Conservation (phyloP, 2,113 vertebrate species). For the Mesoclemmys tuberculata region DNA sequence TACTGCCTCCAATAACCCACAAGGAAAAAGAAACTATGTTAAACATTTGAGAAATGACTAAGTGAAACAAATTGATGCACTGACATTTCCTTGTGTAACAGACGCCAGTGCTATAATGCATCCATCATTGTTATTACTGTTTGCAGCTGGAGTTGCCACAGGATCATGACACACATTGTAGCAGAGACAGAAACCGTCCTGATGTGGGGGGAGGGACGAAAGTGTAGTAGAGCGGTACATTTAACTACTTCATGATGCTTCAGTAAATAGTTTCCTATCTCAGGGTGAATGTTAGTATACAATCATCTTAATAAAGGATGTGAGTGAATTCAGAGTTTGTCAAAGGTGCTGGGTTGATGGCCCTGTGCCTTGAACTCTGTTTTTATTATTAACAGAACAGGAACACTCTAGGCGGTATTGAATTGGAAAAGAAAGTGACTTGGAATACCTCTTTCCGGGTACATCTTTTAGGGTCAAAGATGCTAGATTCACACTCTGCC, state of each 20-base stretch:
- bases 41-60: conserved; percentile 53
- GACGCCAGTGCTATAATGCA: not conserved
- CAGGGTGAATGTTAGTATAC: not conserved
- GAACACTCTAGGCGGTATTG: not conserved
- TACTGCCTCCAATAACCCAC: conserved; percentile 5
- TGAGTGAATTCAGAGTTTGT: not conserved
- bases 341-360: not conserved
- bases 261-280: not conserved
- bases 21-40: conserved; percentile 33
- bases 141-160: conserved; percentile 12
- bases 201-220: not conserved
- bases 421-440: not conserved
- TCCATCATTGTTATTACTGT: conserved; percentile 28
- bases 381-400: not conserved
- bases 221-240: not conserved
- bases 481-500: not conserved
- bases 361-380: not conserved
- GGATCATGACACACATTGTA: not conserved
- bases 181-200: not conserved
- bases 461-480: not conserved
- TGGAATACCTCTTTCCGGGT: accelerated
- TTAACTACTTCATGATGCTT: not conserved
- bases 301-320: not conserved
- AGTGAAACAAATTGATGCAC: not conserved
- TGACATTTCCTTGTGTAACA: not conserved